Conservation (phyloP, 2,113 vertebrate species). For the Marmota monax region DNA sequence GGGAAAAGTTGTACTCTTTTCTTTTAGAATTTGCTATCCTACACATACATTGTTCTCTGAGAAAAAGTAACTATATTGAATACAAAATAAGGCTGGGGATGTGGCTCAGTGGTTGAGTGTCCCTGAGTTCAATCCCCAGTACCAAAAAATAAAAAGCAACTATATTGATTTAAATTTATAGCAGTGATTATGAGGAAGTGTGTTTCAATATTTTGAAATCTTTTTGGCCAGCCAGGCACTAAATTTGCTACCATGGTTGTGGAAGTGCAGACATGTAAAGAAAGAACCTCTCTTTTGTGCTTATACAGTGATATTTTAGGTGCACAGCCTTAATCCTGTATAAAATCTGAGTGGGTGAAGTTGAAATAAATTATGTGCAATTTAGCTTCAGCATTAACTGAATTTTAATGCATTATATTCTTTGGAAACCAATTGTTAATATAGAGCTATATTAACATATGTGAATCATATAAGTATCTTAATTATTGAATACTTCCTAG, state of each 20-base stretch:
- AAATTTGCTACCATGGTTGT: neutral
- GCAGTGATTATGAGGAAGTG: neutral
- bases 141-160: neutral
- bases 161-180: conserved; percentile 36
- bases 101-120: too few species aligned
- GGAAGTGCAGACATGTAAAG: neutral
- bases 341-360: conserved; percentile 4
- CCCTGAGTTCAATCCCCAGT: too few species aligned
- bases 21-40: conserved; percentile 40
- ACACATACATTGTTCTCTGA: neutral
- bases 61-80: neutral
- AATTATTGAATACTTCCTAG: conserved; percentile 40
- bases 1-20: conserved; percentile 21
- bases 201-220: conserved; percentile 54
- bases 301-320: neutral
- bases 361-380: conserved; percentile 1
- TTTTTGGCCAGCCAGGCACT: conserved; percentile 16
- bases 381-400: conserved; percentile 34
- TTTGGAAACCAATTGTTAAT: conserved; percentile 62
- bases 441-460: neutral
- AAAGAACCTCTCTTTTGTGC: neutral
- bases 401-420: conserved; percentile 58
- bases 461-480: conserved; percentile 23
- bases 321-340: neutral
- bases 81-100: too few species aligned